Evolutionary conservation across 2,113 vertebrate genomes (phyloP), one percentile per base, ranked within the genome.

Genomic region (Alexandromys fortis): DNA sequence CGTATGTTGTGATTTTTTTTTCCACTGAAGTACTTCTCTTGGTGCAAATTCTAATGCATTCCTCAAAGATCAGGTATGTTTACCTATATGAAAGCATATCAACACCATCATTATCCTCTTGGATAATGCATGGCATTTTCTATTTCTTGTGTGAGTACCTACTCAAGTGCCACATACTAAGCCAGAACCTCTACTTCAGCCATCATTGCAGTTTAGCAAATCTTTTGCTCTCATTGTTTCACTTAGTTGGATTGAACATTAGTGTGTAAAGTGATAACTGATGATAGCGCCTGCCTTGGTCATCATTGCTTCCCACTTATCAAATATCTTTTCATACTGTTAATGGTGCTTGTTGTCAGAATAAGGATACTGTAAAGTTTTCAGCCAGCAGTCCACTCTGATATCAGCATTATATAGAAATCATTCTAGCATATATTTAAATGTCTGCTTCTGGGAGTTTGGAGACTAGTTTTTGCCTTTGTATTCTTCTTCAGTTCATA

Each of bases 341-440:
- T 96, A 98, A 98, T 97, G 97, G 91, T 91, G 61, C 21, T 87
- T 93, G 19, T 95, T 96, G 33, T 98, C 92, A 96, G 98, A 96
- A 89, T 93, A 86, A 96, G 67, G 52, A 88, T 95, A 49, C 65
- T 70, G 3, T 19, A 33, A 92, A 14, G 19, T 49, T 75, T 94
- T 45, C 33, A 83, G 11, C 12, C 42, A 90, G 52, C 9, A 49
- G 19, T 75, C 13, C 14, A 38, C 17, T 76, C 21, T 68, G 16
- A 61, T 94, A 49, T 47, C 22, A 70, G 2, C 38, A 35, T 78
- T 28, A 42, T 72, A 28, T n/a, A 65, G 22, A 33, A 72, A 47
- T 86, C 52, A 86, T 19, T 3, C 13, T 12, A 52, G 11, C 52
- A 89, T 16, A 77, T n/a, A 78, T 16, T 81, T 42, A 78, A 91